These are phyloP conservation scores for Globia sparganii DNA, from an alignment of 2,888 invertebrate genomes.

Conservation along the genomic window DNA sequence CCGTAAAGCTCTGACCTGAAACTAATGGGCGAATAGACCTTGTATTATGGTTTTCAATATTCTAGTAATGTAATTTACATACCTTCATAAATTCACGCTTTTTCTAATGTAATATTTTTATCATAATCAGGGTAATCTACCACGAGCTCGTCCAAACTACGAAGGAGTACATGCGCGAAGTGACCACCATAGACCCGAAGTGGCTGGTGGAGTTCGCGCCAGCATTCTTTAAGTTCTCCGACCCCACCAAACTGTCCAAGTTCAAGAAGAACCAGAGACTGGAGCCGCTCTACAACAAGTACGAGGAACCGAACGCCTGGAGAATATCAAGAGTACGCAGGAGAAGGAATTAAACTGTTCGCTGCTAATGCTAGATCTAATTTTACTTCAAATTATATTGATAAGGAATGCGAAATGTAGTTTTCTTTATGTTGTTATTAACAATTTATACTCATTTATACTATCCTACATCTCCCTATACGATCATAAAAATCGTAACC, in stretches of 20 bases:
- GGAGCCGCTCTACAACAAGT: conserved; percentile 99
- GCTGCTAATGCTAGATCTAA: conserved; percentile 21
- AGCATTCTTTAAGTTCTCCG: conserved; percentile 99
- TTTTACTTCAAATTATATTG: conserved; percentile 31
- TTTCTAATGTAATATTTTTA: not conserved
- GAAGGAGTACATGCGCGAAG: conserved; percentile 99
- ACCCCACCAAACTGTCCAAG: conserved; percentile 99
- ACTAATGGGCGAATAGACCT: not conserved
- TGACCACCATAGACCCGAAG: conserved; percentile 98
- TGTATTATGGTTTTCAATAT: not conserved
- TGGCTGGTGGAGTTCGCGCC: conserved; percentile 99
- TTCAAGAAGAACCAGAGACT: conserved; percentile 99
- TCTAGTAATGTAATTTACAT: not conserved
- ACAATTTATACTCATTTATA: not conserved
- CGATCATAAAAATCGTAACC: not conserved
- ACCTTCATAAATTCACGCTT: not conserved
- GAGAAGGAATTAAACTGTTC: conserved; percentile 93
- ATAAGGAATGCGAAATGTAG: conserved; percentile 15
- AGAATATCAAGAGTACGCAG: conserved; percentile 98
- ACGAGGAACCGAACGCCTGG: conserved; percentile 99
- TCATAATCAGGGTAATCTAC: conserved; percentile 95
- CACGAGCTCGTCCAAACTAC: conserved; percentile 99
- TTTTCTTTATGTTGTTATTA: conserved; percentile 3
- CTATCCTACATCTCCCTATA: no score
- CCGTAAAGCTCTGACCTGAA: not conserved